Conservation (phyloP, 1,140 invertebrate genomes). For the Piezodorus guildinii region DNA sequence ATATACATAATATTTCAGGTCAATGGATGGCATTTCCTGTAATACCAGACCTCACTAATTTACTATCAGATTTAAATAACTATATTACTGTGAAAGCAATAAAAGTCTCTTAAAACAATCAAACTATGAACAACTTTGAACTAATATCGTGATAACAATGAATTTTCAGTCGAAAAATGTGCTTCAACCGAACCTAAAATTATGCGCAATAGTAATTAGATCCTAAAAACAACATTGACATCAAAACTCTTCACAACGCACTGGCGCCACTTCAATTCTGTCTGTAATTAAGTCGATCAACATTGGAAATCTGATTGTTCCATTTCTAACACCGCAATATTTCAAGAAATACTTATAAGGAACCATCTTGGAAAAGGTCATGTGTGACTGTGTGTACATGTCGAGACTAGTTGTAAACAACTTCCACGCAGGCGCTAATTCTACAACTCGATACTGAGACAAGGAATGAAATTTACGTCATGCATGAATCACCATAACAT, state of each 20-base stretch:
- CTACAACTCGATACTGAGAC: constrained; percentile 31
- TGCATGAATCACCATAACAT: constrained; percentile 23
- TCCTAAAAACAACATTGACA: constrained; percentile 23
- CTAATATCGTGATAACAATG: constrained; percentile 6
- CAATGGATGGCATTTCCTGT: constrained; percentile 32
- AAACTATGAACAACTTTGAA: background rate
- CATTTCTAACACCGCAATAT: constrained; percentile 22
- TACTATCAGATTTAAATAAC: constrained; percentile 21
- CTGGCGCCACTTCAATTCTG: background rate
- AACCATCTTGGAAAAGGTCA: constrained; percentile 33
- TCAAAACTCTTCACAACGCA: constrained; percentile 23
- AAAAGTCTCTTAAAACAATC: constrained; percentile 1
- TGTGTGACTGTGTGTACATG: constrained; percentile 30
- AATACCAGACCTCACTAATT: constrained; percentile 24
- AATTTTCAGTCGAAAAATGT: constrained; percentile 21
- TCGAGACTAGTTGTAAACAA: constrained; percentile 36
- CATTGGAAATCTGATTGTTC: constrained; percentile 12
- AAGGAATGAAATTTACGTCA: constrained; percentile 24
- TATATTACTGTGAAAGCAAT: constrained; percentile 2
- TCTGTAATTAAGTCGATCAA: background rate
- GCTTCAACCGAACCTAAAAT: constrained; percentile 22
- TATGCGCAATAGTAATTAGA: constrained; percentile 25
- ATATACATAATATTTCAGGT: constrained; percentile 33
- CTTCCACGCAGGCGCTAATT: constrained; percentile 35
- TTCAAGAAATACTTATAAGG: constrained; percentile 26